Evolutionary conservation across 2,797 vertebrate species (phyloP), one percentile per base, ranked within the genome.

Genomic region (Merluccius polli): DNA sequence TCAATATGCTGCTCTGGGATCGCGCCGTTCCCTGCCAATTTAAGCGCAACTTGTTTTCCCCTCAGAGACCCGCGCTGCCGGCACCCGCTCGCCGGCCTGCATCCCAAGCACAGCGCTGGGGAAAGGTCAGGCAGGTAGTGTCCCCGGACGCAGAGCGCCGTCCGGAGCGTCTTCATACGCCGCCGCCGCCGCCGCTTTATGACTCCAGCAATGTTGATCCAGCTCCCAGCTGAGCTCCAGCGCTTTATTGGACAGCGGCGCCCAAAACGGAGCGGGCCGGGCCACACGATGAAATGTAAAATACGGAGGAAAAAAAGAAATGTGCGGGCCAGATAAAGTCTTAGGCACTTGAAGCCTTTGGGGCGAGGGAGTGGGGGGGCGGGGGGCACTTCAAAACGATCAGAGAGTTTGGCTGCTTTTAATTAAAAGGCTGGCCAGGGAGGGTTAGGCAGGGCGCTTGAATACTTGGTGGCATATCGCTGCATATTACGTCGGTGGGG

Each of bases 61-160:
- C 71, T 77, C 63, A 12, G 88, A 87, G 85, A 85, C 79, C 78
- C 70, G 6, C 70, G 78, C 81, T 24, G 70, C 70, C n/a, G 9
- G 69, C 83, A 75, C 79, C 71, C 82, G 76, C 79, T 87, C 82
- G 75, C 76, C 74, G 65, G 84, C 31, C 80, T 75, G 78, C 73
- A 76, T 87, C 80, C 72, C 82, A 78, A 84, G 83, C 82, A 59
- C 75, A 2, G 79, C 73, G 79, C 80, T 82, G 71, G 76, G 77
- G 79, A 91, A 89, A 92, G 90, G 89, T 91, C 92, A 89, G 78
- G 7, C 18, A 59, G 68, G 78, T 70, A 3, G 65, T 71, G 77
- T 86, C 75, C 75, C 48, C 27, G 59, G 9, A 8, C 52, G 70
- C 73, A 38, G 38, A 73, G 36, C 24, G 7, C 36, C 21, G 9